These are phyloP conservation scores for Shinisaurus crocodilurus DNA, from an alignment of 2,113 vertebrate genomes.

Conservation along the genomic window DNA sequence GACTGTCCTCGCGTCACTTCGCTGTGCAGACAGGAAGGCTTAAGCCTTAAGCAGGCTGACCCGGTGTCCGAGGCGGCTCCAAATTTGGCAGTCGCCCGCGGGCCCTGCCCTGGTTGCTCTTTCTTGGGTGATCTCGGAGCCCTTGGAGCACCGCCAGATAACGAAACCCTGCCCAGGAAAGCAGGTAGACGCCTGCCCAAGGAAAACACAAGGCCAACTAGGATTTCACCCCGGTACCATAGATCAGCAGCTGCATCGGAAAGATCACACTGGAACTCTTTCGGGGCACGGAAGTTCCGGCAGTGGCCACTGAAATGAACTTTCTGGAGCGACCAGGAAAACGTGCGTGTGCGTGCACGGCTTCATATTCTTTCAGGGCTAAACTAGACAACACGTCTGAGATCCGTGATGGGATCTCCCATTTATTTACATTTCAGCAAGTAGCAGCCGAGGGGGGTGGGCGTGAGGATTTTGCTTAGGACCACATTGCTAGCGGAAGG, in stretches of 20 bases:
- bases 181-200: not conserved
- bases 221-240: not conserved
- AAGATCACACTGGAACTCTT: no score
- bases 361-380: no score
- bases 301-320: not conserved
- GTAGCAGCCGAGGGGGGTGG: not conserved
- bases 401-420: no score
- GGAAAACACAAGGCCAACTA: not conserved
- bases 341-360: no score
- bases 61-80: constrained; percentile 41
- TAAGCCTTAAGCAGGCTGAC: constrained; percentile 36
- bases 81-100: not conserved
- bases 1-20: constrained; percentile 49
- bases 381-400: not conserved
- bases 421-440: not conserved
- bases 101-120: not conserved
- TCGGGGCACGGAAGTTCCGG: not conserved
- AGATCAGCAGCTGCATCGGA: rapidly evolving
- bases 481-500: not conserved
- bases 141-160: not conserved
- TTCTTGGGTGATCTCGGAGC: rapidly evolving
- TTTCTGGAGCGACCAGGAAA: not conserved
- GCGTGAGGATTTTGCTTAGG: not conserved
- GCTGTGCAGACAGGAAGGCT: constrained; percentile 56
- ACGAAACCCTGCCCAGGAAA: not conserved